A percentile compares a stretch with the other conserved stretches of the same genome.
phyloP scores from a whole-genome alignment of 2,797 vertebrate species.

The Peromyscus eremicus region DNA sequence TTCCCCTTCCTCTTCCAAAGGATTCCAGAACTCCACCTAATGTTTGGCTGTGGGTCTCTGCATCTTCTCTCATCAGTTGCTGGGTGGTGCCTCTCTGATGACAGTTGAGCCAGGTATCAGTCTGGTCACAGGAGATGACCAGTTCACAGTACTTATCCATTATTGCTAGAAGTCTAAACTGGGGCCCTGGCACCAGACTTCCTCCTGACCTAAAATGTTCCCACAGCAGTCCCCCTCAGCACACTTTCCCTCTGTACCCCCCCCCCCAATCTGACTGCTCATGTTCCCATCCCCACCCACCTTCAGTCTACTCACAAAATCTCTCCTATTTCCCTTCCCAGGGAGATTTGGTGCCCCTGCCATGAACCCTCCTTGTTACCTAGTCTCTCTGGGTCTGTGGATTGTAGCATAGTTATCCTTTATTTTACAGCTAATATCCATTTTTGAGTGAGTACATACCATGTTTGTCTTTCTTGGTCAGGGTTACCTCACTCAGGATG shows the following conservation, averaged over 20 bases:
- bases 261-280: neutral
- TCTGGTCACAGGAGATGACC: neutral
- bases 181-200: no score
- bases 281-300: neutral
- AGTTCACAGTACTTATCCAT: neutral
- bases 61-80: neutral
- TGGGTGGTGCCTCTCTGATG: neutral
- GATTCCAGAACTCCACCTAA: neutral
- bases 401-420: neutral
- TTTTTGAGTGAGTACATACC: neutral
- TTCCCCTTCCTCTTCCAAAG: neutral
- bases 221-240: neutral
- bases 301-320: neutral
- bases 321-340: neutral
- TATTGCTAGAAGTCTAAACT: no score
- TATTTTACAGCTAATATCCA: neutral
- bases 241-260: no score
- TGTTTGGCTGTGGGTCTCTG: neutral
- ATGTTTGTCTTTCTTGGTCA: neutral
- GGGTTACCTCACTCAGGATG: neutral
- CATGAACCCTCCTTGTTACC: neutral
- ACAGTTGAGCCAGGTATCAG: neutral
- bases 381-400: neutral
- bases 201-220: neutral
- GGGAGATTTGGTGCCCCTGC: neutral